Conservation (phyloP, 2,888 invertebrate species). For the Zhuqinia jingwanae region DNA sequence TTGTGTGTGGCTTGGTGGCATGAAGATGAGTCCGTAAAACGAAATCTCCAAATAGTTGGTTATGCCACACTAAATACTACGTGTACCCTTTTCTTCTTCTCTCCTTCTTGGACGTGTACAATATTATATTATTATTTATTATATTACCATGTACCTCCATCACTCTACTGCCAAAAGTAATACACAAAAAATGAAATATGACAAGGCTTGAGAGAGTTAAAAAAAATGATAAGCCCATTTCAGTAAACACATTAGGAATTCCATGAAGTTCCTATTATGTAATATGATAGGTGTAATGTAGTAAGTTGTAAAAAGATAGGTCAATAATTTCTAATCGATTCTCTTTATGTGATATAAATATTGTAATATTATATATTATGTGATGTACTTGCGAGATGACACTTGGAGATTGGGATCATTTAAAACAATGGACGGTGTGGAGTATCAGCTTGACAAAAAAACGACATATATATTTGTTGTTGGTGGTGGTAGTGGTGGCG, state of each 20-base stretch:
- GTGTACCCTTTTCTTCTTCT: neutral
- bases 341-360: too few relatives aligned
- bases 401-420: too few relatives aligned
- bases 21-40: neutral
- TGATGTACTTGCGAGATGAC: too few relatives aligned
- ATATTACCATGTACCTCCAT: neutral
- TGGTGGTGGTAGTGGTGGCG: too few relatives aligned
- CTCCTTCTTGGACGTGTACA: constrained; percentile 14
- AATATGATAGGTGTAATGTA: neutral
- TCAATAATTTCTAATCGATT: too few relatives aligned
- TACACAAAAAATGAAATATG: too few relatives aligned
- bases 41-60: neutral
- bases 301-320: neutral
- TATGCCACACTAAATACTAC: neutral
- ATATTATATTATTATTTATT: constrained; percentile 39
- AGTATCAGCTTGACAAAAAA: too few relatives aligned
- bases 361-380: too few relatives aligned
- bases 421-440: too few relatives aligned
- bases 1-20: neutral
- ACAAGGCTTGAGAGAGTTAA: too few relatives aligned
- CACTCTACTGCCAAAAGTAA: too few relatives aligned
- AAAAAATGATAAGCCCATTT: constrained; percentile 10
- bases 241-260: constrained; percentile 1
- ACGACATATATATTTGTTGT: too few relatives aligned
- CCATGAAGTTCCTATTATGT: neutral